A percentile compares a stretch with the other conserved stretches of the same genome.
Evolutionary conservation across 2,113 vertebrate species (phyloP).

Genomic region (Excalfactoria chinensis): DNA sequence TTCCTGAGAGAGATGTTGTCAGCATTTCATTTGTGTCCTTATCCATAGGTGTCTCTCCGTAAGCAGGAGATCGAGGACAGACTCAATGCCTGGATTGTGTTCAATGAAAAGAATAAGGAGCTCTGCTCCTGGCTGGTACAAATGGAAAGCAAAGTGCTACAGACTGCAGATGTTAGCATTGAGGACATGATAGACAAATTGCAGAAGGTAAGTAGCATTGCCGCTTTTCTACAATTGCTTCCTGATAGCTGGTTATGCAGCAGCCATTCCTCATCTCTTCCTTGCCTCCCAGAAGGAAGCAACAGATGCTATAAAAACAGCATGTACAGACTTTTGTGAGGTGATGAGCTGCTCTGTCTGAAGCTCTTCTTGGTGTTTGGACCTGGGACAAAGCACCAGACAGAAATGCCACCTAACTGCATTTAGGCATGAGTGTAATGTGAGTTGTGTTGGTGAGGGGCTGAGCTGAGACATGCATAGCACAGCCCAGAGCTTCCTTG

Average conservation of each 20-base stretch:
- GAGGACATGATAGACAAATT: slow-evolving; percentile 97
- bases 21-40: neutral
- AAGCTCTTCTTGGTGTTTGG: neutral
- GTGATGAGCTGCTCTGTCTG: neutral
- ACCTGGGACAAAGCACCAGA: neutral
- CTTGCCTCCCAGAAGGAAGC: neutral
- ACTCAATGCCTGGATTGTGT: slow-evolving; percentile 91
- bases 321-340: neutral
- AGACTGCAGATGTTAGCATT: slow-evolving; percentile 88
- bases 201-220: slow-evolving; percentile 85
- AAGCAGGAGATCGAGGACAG: slow-evolving; percentile 91
- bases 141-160: slow-evolving; percentile 92
- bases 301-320: neutral
- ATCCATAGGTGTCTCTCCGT: slow-evolving; percentile 85
- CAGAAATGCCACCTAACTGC: neutral
- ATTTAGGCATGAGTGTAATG: neutral
- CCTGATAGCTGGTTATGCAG: neutral
- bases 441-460: neutral
- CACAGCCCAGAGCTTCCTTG: neutral
- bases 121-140: slow-evolving; percentile 93
- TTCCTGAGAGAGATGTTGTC: neutral
- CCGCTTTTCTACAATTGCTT: neutral
- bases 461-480: neutral
- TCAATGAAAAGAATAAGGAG: slow-evolving; percentile 93
- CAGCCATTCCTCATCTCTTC: neutral